Conservation (phyloP, 2,797 vertebrate genomes). For the Melanotaenia maccullochi region DNA sequence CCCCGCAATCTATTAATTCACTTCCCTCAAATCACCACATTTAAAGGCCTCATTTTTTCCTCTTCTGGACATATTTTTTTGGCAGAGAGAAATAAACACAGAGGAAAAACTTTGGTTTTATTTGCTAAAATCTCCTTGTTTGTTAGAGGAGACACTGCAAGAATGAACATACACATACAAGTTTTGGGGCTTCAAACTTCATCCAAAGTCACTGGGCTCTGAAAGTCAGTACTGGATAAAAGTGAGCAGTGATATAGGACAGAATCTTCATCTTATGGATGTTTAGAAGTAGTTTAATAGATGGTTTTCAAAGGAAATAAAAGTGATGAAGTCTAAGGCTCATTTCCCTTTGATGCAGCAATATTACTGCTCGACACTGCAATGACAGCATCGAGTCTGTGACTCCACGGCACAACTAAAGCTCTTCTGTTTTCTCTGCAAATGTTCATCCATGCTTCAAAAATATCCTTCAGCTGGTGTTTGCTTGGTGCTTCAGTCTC, state of each 20-base stretch:
- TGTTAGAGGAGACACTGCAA: conserved; percentile 1
- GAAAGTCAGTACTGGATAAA: conserved; percentile 1
- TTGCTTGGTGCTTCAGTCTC: neutral
- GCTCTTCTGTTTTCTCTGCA: neutral
- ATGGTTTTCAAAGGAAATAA: conserved; percentile 14
- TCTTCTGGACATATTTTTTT: neutral
- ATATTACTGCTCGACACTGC: neutral
- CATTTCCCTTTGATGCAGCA: conserved; percentile 9
- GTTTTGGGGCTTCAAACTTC: conserved; percentile 22
- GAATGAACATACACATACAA: conserved; percentile 3
- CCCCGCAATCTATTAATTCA: too few species aligned
- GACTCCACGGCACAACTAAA: neutral
- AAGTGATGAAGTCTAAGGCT: neutral
- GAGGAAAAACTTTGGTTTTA: neutral
- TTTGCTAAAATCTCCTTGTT: neutral
- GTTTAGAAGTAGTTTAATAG: conserved; percentile 15
- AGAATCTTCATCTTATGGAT: neutral
- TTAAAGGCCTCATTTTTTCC: too few species aligned
- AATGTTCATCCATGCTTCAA: conserved; percentile 15
- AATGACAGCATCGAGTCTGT: conserved; percentile 6
- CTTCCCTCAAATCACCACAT: too few species aligned
- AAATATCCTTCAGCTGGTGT: conserved; percentile 6
- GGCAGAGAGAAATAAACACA: neutral
- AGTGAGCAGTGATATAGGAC: neutral
- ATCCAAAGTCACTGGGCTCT: neutral